Percentiles rank a stretch among this genome's conserved stretches.
These are phyloP conservation scores for Chiloscyllium plagiosum DNA, from an alignment of 2,113 vertebrate genomes.

Conservation along the genomic window DNA sequence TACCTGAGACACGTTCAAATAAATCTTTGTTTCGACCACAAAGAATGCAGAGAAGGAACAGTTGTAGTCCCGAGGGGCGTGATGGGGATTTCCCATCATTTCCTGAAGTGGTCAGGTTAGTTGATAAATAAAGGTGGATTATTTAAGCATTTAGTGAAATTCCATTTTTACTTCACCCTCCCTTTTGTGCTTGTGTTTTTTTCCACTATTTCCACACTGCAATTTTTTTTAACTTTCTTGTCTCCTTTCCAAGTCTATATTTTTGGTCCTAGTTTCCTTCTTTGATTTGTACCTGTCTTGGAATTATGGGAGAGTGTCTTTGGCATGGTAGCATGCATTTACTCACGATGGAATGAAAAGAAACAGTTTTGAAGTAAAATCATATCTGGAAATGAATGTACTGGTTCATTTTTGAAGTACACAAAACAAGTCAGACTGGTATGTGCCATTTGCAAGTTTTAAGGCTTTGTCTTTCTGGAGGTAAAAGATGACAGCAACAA, in stretches of 20 bases:
- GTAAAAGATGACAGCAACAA: background rate
- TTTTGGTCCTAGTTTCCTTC: background rate
- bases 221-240: background rate
- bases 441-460: too few relatives aligned
- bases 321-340: too few relatives aligned
- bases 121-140: background rate
- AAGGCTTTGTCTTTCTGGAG: too few relatives aligned
- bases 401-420: too few relatives aligned
- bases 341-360: too few relatives aligned
- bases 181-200: background rate
- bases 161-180: background rate
- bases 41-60: background rate
- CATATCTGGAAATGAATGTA: too few relatives aligned
- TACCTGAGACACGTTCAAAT: background rate
- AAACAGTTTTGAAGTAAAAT: too few relatives aligned
- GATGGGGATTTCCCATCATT: background rate
- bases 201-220: background rate
- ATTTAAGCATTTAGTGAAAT: background rate
- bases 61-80: background rate
- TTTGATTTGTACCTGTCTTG: background rate
- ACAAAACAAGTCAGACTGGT: too few relatives aligned
- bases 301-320: too few relatives aligned
- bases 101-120: background rate
- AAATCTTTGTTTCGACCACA: background rate
- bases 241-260: background rate